Base-by-base conservation (phyloP, 1,140 invertebrate species). In the Ceratoteleas bidentatus region DNA sequence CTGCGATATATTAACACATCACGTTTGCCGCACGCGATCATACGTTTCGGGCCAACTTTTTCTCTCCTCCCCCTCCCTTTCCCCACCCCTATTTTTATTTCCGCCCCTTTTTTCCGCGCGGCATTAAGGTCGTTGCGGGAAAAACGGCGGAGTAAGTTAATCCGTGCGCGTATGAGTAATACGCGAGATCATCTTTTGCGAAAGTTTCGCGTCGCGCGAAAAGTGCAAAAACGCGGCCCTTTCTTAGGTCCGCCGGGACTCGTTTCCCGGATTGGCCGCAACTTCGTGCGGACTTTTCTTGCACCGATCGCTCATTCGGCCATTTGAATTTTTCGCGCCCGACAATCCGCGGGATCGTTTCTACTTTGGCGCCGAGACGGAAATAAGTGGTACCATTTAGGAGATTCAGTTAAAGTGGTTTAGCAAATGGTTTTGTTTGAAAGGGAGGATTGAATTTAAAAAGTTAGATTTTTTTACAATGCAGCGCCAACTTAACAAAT, bases 251-350 rank as follows among this genome's bases (percentile, higher is more conserved):
- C 60, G 54, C 45, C 36, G 66, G 66, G 66, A 36, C 57, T 69
- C 65, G 58, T 76, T 76, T 66, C 14, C 10, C 38, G 36, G 61
- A 69, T 76, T 76, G 64, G 36, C 45, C 66, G 53, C 61, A 64
- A 77, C 58, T 70, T 78, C 54, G 15, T 49, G 8, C 36, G 9
- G 36, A 58, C 34, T 66, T 65, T 73, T 52, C 57, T 61, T 57
- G 5, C 32, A 45, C 50, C 49, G 60, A 68, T 74, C 69, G 43
- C 16, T 79, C 65, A 62, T 69, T 74, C 58, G 58, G 16, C 58
- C 66, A 76, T 81, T 81, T 76, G 66, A 81, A 81, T 81, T 75
- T 81, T 81, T 81, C 68, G 47, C 65, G 47, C 61, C 40, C 49
- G 50, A 36, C 60, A 76, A 66, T 66, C 52, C 72, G 24, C 4